Conservation (phyloP, 2,888 invertebrate species). For the Nymphalis c-album region DNA sequence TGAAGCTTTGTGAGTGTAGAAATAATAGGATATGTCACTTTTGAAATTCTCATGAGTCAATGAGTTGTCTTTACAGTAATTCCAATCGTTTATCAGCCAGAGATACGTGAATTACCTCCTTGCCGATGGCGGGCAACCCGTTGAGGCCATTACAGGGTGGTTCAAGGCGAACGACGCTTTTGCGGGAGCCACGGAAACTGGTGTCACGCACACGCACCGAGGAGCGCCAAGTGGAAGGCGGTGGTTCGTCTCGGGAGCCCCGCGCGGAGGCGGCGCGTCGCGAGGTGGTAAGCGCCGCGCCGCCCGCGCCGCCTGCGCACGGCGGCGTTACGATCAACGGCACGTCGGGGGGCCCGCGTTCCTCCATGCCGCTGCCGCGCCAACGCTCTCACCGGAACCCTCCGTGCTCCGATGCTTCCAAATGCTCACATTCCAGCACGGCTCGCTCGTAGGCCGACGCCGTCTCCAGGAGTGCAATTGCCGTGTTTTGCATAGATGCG, state of each 20-base stretch:
- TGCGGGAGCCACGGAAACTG: conserved; percentile 83
- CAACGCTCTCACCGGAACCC: conserved; percentile 81
- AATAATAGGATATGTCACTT: conserved; percentile 15
- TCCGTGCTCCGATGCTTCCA: conserved; percentile 71
- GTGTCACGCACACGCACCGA: conserved; percentile 84
- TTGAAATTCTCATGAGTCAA: conserved; percentile 21
- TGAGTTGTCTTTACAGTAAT: conserved; percentile 29
- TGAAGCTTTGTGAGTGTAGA: conserved; percentile 39
- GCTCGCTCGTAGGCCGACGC: conserved; percentile 72
- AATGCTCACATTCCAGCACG: conserved; percentile 77
- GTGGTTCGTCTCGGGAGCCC: conserved; percentile 69
- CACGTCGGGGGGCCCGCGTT: conserved; percentile 78
- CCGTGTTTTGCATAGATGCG: conserved; percentile 79
- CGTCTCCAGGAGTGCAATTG: conserved; percentile 74
- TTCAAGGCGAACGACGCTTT: conserved; percentile 84
- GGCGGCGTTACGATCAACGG: conserved; percentile 75
- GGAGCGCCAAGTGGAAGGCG: conserved; percentile 82
- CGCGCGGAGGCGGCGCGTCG: conserved; percentile 69
- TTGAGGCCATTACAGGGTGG: conserved; percentile 84
- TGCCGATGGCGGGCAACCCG: conserved; percentile 80
- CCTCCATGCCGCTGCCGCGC: conserved; percentile 81
- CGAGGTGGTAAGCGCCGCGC: conserved; percentile 69
- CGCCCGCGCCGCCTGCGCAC: conserved; percentile 46
- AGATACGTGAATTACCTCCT: conserved; percentile 77
- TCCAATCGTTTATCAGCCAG: conserved; percentile 51